phyloP scores from a whole-genome alignment of 2,888 invertebrate species.

The Leptopilina drosophilae region DNA sequence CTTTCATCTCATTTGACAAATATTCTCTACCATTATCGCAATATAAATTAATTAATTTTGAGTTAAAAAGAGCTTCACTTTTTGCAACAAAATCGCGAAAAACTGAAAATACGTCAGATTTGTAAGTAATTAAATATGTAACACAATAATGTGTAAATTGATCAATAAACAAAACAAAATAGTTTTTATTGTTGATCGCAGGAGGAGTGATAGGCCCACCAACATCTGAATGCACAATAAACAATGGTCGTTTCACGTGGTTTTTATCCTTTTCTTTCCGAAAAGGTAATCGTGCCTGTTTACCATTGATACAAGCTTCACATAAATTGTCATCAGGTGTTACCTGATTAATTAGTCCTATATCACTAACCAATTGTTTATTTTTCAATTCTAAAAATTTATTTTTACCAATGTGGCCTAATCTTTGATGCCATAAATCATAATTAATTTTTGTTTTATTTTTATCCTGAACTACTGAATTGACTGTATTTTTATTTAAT shows the following conservation, averaged over 20 bases:
- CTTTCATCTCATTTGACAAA: slow-evolving; percentile 53
- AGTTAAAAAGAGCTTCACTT: slow-evolving; percentile 41
- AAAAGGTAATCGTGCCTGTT: slow-evolving; percentile 42
- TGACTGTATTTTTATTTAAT: background rate
- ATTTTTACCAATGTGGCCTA: slow-evolving; percentile 44
- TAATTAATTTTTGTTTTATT: background rate
- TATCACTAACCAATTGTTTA: slow-evolving; percentile 13
- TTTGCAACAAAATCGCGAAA: slow-evolving; percentile 36
- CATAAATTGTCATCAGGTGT: background rate
- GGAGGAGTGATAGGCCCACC: slow-evolving; percentile 52
- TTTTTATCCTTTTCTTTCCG: slow-evolving; percentile 41
- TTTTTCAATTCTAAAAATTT: slow-evolving; percentile 19
- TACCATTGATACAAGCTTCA: slow-evolving; percentile 43
- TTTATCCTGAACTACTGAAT: background rate
- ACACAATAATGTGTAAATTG: slow-evolving; percentile 40
- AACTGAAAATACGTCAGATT: slow-evolving; percentile 18
- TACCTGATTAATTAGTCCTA: background rate
- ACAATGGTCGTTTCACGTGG: slow-evolving; percentile 46
- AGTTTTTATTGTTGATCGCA: slow-evolving; percentile 37
- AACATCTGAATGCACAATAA: slow-evolving; percentile 50
- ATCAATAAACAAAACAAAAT: slow-evolving; percentile 25
- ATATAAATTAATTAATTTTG: slow-evolving; percentile 47
- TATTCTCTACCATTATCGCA: slow-evolving; percentile 64
- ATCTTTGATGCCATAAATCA: slow-evolving; percentile 41
- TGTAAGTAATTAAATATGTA: slow-evolving; percentile 36